Conservation (phyloP, 1,140 invertebrate genomes). For the Nylanderia fulva region DNA sequence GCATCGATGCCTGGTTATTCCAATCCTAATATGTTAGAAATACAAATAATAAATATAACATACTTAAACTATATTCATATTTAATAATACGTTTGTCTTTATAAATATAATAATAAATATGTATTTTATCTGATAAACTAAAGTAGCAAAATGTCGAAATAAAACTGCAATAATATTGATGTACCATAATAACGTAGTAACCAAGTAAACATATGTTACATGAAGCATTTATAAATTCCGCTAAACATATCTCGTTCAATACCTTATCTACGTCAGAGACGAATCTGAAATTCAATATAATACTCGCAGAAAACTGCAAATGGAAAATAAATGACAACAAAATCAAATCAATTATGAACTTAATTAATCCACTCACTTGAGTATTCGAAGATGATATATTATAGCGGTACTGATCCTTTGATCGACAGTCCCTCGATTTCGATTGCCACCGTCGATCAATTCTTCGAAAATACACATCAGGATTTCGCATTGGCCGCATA, state of each 20-base stretch:
- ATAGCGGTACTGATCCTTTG: conserved; percentile 9
- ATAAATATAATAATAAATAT: not conserved
- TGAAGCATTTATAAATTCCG: conserved; percentile 11
- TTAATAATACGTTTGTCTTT: too few species aligned
- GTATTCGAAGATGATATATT: not conserved
- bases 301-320: not conserved
- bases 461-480: not conserved
- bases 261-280: not conserved
- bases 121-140: not conserved
- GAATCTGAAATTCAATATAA: conserved; percentile 16
- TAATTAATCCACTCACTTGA: not conserved
- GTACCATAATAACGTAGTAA: conserved; percentile 1
- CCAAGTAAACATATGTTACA: conserved; percentile 19
- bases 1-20: not conserved
- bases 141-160: not conserved
- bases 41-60: too few species aligned
- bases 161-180: not conserved
- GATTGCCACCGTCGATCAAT: not conserved
- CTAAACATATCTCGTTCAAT: conserved; percentile 34
- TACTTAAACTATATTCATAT: too few species aligned
- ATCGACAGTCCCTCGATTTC: not conserved
- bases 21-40: not conserved
- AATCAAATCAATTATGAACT: too few species aligned
- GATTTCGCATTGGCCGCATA: conserved; percentile 9
- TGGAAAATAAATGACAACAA: too few species aligned